Percentiles rank a stretch among this genome's conserved stretches.
Conservation (phyloP, 2,113 vertebrate species). For the Austrofundulus limnaeus region DNA sequence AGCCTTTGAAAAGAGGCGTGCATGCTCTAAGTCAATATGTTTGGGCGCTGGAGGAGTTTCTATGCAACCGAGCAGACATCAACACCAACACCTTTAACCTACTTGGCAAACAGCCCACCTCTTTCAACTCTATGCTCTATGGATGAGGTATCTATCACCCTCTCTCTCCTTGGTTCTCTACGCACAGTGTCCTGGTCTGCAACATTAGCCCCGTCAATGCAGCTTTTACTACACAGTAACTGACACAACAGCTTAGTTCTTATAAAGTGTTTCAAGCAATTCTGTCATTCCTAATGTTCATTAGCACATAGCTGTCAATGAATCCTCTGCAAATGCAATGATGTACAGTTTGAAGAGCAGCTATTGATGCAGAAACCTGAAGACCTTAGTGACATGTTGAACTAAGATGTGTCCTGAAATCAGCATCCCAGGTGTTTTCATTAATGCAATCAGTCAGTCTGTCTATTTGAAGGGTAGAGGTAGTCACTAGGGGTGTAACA, state of each 20-base stretch:
- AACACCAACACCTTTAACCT: conserved; percentile 56
- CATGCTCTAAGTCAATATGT: conserved; percentile 39
- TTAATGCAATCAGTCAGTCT: too few relatives aligned
- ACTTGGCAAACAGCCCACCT: conserved; percentile 50
- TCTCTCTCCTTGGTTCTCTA: conserved; percentile 20
- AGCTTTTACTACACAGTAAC: conserved; percentile 50
- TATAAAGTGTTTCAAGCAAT: background rate
- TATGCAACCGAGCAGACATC: conserved; percentile 47
- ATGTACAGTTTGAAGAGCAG: background rate
- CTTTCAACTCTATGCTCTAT: conserved; percentile 33
- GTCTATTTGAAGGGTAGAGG: too few relatives aligned
- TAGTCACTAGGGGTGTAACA: too few relatives aligned
- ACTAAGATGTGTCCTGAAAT: too few relatives aligned
- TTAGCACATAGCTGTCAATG: background rate
- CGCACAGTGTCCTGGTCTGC: conserved; percentile 26
- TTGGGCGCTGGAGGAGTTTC: conserved; percentile 46
- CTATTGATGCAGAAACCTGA: background rate
- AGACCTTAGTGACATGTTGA: background rate
- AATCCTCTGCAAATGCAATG: conserved; percentile 5
- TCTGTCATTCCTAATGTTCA: background rate
- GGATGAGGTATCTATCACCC: conserved; percentile 53
- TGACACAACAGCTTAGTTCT: background rate
- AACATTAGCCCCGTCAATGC: conserved; percentile 32
- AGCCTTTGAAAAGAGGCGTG: conserved; percentile 38
- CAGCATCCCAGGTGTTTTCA: too few relatives aligned